These are phyloP conservation scores for Loxodonta africana DNA, from an alignment of 2,113 vertebrate genomes.

Conservation along the genomic window DNA sequence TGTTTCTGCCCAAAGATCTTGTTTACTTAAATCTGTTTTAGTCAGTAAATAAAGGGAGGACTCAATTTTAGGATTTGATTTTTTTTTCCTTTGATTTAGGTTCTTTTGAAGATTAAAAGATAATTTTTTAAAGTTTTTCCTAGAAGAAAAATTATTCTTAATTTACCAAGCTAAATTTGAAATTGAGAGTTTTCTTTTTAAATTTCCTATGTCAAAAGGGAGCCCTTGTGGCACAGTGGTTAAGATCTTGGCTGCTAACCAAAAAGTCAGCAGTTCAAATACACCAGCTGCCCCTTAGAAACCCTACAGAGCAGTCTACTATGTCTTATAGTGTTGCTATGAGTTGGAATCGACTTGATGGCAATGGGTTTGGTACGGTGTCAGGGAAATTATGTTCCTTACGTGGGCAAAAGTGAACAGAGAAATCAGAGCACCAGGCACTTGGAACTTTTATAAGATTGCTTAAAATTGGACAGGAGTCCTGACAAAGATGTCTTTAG, in stretches of 20 bases:
- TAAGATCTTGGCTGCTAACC: too few species aligned
- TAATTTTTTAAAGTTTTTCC: not conserved
- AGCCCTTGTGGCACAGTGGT: too few species aligned
- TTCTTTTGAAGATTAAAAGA: slow-evolving; percentile 41
- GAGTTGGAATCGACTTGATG: too few species aligned
- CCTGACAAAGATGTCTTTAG: not conserved
- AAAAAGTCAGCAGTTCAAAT: too few species aligned
- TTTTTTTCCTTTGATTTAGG: slow-evolving; percentile 30
- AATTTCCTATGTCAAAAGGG: not conserved
- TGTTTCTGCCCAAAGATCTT: slow-evolving; percentile 53
- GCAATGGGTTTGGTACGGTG: not conserved
- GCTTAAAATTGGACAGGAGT: not conserved
- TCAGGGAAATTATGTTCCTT: slow-evolving; percentile 37
- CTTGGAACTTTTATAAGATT: not conserved
- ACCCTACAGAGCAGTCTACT: too few species aligned
- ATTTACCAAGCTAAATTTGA: slow-evolving; percentile 67
- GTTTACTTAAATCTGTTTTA: slow-evolving; percentile 59
- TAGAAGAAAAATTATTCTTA: slow-evolving; percentile 14
- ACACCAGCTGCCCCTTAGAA: too few species aligned
- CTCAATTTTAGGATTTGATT: slow-evolving; percentile 4
- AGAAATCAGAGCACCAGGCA: not conserved
- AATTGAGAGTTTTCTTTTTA: slow-evolving; percentile 12
- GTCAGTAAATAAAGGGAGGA: slow-evolving; percentile 1
- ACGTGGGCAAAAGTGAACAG: not conserved
- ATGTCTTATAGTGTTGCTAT: too few species aligned